phyloP scores from a whole-genome alignment of 2,888 invertebrate species.

The Acleris literana region DNA sequence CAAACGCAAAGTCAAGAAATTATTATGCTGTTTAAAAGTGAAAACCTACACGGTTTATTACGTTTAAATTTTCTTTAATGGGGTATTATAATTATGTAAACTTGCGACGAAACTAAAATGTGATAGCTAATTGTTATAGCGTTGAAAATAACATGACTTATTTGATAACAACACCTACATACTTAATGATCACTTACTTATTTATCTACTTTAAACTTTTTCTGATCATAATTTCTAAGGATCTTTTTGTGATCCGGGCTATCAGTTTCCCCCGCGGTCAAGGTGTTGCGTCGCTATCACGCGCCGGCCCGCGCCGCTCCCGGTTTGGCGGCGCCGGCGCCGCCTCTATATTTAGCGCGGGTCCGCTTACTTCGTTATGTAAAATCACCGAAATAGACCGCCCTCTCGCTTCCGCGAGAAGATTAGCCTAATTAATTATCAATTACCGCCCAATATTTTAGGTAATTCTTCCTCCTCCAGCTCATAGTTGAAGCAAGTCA shows the following conservation, averaged over 20 bases:
- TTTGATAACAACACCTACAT: slow-evolving; percentile 1
- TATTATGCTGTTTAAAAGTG: too few relatives aligned
- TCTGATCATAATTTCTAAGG: background rate
- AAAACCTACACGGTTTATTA: too few relatives aligned
- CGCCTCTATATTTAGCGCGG: slow-evolving; percentile 33
- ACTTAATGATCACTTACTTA: background rate
- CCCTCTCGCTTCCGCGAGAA: slow-evolving; percentile 16
- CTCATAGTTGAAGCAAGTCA: too few relatives aligned
- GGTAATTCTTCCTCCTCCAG: too few relatives aligned
- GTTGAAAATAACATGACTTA: too few relatives aligned
- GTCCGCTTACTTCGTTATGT: slow-evolving; percentile 23
- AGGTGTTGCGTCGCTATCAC: background rate
- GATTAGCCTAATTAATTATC: background rate
- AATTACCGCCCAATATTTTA: background rate
- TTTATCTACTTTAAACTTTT: background rate
- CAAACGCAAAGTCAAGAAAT: too few relatives aligned
- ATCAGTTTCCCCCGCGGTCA: background rate
- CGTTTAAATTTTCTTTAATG: too few relatives aligned
- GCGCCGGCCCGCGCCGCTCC: slow-evolving; percentile 11
- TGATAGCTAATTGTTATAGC: too few relatives aligned
- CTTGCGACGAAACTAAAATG: too few relatives aligned
- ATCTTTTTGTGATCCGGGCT: background rate
- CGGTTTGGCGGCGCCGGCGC: slow-evolving; percentile 19
- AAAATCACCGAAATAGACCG: slow-evolving; percentile 23
- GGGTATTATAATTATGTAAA: too few relatives aligned